Evolutionary conservation across 2,797 vertebrate species (phyloP).

Genomic region (Naso thynnoides): DNA sequence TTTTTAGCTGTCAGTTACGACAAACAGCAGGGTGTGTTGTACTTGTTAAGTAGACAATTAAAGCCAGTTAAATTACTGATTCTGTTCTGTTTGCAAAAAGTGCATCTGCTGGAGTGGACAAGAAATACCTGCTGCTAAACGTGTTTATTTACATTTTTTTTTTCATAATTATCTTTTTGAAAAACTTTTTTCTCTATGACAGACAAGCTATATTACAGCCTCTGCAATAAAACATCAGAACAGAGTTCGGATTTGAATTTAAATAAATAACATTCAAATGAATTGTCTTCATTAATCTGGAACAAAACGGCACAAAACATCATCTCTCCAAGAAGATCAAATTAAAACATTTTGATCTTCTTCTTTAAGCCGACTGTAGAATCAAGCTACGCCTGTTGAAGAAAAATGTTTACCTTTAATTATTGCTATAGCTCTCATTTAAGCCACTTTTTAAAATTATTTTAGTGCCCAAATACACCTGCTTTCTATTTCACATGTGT

Average conservation of each 20-base stretch:
- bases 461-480: neutral
- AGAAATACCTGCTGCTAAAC: neutral
- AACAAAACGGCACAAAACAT: slow-evolving; percentile 26
- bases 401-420: neutral
- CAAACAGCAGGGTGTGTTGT: neutral
- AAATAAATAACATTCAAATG: neutral
- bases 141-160: neutral
- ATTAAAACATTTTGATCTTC: slow-evolving; percentile 40
- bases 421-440: neutral
- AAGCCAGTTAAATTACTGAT: neutral
- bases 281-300: too few relatives aligned
- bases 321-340: slow-evolving; percentile 59
- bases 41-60: neutral
- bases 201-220: neutral
- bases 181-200: neutral
- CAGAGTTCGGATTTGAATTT: neutral
- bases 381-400: neutral
- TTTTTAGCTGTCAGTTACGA: neutral
- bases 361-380: slow-evolving; percentile 27
- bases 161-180: neutral
- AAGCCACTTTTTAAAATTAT: neutral
- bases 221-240: neutral
- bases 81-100: neutral
- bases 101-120: too few relatives aligned
- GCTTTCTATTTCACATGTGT: neutral